A percentile compares a stretch with the other conserved stretches of the same genome.
Evolutionary conservation across 2,888 invertebrate genomes (phyloP).

Genomic region (Pyrocoelia pectoralis): DNA sequence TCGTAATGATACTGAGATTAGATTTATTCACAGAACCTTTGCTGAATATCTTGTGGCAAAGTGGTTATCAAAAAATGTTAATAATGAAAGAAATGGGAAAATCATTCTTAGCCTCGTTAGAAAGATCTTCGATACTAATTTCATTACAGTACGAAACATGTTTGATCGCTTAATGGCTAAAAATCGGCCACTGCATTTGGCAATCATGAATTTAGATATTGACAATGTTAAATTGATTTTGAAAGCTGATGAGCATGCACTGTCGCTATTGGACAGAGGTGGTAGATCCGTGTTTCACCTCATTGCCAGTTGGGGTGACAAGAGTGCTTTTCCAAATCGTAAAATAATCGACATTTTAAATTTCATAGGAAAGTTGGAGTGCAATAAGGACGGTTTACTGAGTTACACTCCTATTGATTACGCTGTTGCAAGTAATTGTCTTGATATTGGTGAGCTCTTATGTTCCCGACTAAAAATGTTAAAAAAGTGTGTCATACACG

Average conservation of each 20-base stretch:
- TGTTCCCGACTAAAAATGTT: background rate
- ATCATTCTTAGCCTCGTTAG: background rate
- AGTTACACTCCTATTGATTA: background rate
- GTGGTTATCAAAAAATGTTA: background rate
- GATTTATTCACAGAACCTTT: slow-evolving; percentile 7
- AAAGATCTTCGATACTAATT: slow-evolving; percentile 15
- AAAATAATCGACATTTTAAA: background rate
- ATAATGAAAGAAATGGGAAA: too few species aligned
- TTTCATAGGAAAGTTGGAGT: background rate
- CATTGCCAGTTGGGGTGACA: background rate
- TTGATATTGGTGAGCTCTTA: background rate
- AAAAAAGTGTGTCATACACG: background rate
- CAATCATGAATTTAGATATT: slow-evolving; percentile 14
- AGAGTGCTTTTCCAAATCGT: background rate
- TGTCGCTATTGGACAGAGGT: background rate
- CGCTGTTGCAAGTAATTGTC: background rate
- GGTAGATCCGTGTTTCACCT: background rate
- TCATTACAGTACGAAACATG: slow-evolving; percentile 16
- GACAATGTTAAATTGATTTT: background rate
- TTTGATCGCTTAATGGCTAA: slow-evolving; percentile 22
- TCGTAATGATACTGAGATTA: background rate
- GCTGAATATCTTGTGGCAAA: slow-evolving; percentile 7
- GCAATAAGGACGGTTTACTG: background rate
- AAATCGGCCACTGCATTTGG: slow-evolving; percentile 14
- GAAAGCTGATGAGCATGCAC: background rate